Percentiles rank a stretch among this genome's conserved stretches.
Evolutionary conservation across 2,113 vertebrate genomes (phyloP).

Genomic region (Phasianus colchicus): DNA sequence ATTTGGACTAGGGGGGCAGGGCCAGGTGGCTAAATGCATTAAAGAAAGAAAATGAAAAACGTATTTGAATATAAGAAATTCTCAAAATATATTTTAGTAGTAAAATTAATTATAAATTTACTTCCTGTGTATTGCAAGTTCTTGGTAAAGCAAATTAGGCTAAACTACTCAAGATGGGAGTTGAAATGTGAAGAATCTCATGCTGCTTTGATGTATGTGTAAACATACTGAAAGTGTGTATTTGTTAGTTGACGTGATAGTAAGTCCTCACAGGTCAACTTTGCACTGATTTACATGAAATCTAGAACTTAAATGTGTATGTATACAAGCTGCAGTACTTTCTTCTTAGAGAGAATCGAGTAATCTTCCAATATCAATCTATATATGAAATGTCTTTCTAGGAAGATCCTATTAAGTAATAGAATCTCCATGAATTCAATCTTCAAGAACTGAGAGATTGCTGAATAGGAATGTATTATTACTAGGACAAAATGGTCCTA

Average conservation of each 20-base stretch:
- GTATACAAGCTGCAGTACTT: neutral
- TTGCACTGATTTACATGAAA: neutral
- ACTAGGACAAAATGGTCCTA: neutral
- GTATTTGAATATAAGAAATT: neutral
- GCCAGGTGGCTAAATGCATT: neutral
- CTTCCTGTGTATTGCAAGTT: neutral
- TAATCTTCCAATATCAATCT: neutral
- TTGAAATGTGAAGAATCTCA: neutral
- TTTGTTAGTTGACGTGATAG: neutral
- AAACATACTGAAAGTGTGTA: neutral
- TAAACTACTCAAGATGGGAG: neutral
- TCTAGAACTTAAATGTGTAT: neutral
- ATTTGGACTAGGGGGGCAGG: neutral
- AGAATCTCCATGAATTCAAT: neutral
- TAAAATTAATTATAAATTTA: neutral
- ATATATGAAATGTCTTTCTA: neutral
- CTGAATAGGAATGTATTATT: neutral
- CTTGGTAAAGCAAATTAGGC: neutral
- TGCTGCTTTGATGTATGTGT: neutral
- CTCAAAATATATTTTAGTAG: neutral
- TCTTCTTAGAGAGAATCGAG: neutral
- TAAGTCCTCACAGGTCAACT: neutral
- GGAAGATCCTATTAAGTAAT: conserved; percentile 10
- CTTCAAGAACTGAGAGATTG: neutral
- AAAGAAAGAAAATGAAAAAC: neutral